phyloP scores from a whole-genome alignment of 2,888 invertebrate genomes.

The Parnassius glacialis region DNA sequence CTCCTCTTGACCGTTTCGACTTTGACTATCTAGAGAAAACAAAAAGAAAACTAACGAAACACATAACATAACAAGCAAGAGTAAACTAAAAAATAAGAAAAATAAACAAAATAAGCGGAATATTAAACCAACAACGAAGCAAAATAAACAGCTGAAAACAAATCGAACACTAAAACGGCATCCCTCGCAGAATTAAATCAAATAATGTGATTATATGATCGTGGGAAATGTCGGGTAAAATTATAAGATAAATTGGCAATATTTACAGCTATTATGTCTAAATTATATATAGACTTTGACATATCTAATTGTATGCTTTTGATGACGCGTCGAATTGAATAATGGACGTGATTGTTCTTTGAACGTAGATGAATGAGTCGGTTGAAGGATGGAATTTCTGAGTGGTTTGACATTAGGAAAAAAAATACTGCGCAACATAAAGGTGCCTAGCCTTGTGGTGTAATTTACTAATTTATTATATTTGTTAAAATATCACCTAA shows the following conservation, averaged over 20 bases:
- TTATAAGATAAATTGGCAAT: constrained; percentile 29
- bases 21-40: constrained; percentile 48
- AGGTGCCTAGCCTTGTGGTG: too few species aligned
- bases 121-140: constrained; percentile 18
- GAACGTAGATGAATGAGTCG: too few species aligned
- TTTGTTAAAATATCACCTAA: too few species aligned
- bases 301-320: too few species aligned
- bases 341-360: too few species aligned
- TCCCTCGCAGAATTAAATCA: constrained; percentile 40
- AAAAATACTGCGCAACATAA: too few species aligned
- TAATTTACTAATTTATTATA: too few species aligned
- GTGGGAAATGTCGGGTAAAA: neutral
- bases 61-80: constrained; percentile 16
- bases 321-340: too few species aligned
- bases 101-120: constrained; percentile 5
- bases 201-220: constrained; percentile 40
- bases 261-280: constrained; percentile 31
- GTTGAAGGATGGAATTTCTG: too few species aligned
- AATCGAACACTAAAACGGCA: constrained; percentile 35
- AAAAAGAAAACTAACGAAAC: constrained; percentile 22
- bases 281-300: constrained; percentile 24
- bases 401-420: too few species aligned
- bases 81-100: neutral
- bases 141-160: constrained; percentile 22
- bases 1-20: constrained; percentile 46